phyloP scores from a whole-genome alignment of 2,888 invertebrate species.

The Idaea biselata region DNA sequence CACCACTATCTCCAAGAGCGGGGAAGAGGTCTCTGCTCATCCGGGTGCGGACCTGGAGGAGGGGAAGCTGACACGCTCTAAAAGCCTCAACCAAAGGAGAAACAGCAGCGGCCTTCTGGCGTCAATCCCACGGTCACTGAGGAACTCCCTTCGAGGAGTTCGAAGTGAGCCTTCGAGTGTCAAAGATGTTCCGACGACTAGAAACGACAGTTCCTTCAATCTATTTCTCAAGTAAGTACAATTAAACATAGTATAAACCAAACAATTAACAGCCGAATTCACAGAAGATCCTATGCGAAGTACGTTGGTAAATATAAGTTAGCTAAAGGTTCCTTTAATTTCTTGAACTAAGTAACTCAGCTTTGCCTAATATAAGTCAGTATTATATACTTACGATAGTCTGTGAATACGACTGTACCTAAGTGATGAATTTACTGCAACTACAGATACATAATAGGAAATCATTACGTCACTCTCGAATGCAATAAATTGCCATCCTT shows the following conservation, averaged over 20 bases:
- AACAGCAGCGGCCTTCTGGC: slow-evolving; percentile 78
- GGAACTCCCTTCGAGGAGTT: slow-evolving; percentile 74
- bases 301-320: no score
- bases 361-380: no score
- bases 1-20: slow-evolving; percentile 56
- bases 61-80: slow-evolving; percentile 68
- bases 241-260: slow-evolving; percentile 7
- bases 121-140: slow-evolving; percentile 75
- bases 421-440: neutral
- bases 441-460: neutral
- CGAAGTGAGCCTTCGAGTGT: slow-evolving; percentile 76
- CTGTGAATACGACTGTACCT: no score
- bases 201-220: slow-evolving; percentile 75
- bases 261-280: neutral
- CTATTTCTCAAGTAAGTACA: slow-evolving; percentile 76
- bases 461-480: neutral
- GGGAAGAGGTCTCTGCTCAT: slow-evolving; percentile 56
- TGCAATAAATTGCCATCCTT: neutral
- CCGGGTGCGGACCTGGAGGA: slow-evolving; percentile 63
- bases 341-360: no score
- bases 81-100: slow-evolving; percentile 73
- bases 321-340: neutral
- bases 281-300: no score
- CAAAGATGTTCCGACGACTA: slow-evolving; percentile 71
- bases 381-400: no score